Conservation (phyloP, 92 coral and sea anemone genomes). For the Parazoanthus swiftii region DNA sequence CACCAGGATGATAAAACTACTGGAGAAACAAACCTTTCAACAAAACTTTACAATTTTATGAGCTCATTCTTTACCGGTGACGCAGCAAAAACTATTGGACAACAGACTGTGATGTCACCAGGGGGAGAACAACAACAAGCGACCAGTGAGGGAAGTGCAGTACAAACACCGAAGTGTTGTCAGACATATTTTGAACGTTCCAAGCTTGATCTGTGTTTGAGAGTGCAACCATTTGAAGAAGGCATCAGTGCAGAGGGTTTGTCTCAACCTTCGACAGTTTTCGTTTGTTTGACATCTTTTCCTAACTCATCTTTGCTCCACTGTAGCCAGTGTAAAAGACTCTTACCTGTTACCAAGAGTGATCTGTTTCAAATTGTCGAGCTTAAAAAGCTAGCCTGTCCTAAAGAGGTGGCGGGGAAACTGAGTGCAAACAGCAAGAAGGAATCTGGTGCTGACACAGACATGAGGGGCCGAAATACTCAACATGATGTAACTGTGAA, state of each 20-base stretch:
- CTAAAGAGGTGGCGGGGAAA: conserved; percentile 60
- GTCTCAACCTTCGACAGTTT: conserved; percentile 69
- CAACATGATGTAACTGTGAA: conserved; percentile 8
- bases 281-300: conserved; percentile 67
- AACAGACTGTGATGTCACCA: neutral
- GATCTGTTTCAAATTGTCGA: conserved; percentile 52
- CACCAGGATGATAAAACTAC: neutral
- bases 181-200: conserved; percentile 19
- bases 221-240: conserved; percentile 50
- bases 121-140: neutral
- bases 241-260: neutral
- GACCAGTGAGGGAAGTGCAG: neutral
- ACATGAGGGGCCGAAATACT: neutral
- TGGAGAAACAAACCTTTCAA: conserved; percentile 17
- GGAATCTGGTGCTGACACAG: conserved; percentile 20
- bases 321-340: conserved; percentile 29
- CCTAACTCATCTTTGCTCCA: conserved; percentile 33
- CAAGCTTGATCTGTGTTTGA: conserved; percentile 49
- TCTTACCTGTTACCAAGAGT: conserved; percentile 46
- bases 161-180: neutral
- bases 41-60: conserved; percentile 24
- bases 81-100: neutral
- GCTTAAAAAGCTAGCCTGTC: conserved; percentile 63
- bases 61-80: neutral
- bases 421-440: conserved; percentile 37